Evolutionary conservation across 2,113 vertebrate species (phyloP).

Genomic region (Cephalopholis sonnerati): DNA sequence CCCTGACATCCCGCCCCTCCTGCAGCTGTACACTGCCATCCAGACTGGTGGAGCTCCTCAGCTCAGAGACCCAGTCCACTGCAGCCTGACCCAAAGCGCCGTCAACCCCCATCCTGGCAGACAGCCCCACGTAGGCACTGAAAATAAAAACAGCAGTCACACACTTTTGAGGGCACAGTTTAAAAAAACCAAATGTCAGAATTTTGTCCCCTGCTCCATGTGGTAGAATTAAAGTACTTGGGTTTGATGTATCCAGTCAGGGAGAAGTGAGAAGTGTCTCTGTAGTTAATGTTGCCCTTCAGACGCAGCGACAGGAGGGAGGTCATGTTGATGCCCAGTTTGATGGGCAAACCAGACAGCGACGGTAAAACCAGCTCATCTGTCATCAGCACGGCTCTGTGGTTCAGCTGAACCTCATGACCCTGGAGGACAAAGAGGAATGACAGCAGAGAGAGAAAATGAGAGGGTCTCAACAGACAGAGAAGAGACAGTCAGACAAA

Average conservation of each 20-base stretch:
- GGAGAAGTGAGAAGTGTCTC: conserved; percentile 85
- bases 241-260: conserved; percentile 89
- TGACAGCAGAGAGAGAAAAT: not conserved
- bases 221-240: conserved; percentile 72
- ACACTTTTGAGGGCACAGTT: not conserved
- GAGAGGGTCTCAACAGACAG: not conserved
- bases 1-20: conserved; percentile 87
- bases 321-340: conserved; percentile 86
- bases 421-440: conserved; percentile 81
- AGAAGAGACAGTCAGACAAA: not conserved
- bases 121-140: conserved; percentile 86
- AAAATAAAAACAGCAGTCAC: conserved; percentile 32
- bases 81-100: conserved; percentile 86
- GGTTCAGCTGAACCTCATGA: conserved; percentile 87
- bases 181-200: not conserved
- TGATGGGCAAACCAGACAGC: conserved; percentile 88
- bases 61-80: conserved; percentile 85
- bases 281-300: conserved; percentile 85
- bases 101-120: conserved; percentile 85
- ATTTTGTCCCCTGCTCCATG: not conserved
- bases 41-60: conserved; percentile 85
- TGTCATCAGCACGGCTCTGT: conserved; percentile 82
- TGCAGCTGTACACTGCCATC: conserved; percentile 88
- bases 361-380: conserved; percentile 88
- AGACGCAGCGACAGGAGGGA: conserved; percentile 83